phyloP scores from a whole-genome alignment of 2,113 vertebrate species.

The Cebus imitator region DNA sequence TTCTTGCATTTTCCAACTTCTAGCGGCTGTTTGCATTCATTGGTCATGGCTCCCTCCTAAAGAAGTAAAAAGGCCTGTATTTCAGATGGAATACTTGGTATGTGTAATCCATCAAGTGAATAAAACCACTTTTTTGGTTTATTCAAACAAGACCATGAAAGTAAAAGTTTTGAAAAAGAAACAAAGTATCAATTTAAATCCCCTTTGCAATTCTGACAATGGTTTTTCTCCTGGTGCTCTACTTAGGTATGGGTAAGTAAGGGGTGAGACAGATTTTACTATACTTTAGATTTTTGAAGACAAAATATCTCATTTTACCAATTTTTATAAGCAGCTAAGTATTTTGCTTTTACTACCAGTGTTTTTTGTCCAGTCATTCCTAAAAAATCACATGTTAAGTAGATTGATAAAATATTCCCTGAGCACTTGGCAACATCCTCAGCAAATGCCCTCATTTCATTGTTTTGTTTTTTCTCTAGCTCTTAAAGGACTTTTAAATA shows the following conservation, averaged over 20 bases:
- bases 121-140: not conserved
- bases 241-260: not conserved
- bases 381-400: no score
- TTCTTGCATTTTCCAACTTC: not conserved
- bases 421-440: not conserved
- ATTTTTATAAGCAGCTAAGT: not conserved
- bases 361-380: not conserved
- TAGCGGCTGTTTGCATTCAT: not conserved
- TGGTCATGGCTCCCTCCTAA: not conserved
- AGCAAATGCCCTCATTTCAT: not conserved
- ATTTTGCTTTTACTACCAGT: not conserved
- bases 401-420: not conserved
- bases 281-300: not conserved
- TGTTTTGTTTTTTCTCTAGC: not conserved
- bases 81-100: not conserved
- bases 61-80: not conserved
- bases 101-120: not conserved
- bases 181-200: not conserved
- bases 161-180: not conserved
- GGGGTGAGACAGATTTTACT: not conserved
- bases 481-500: not conserved
- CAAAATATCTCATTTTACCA: not conserved
- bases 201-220: not conserved
- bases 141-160: not conserved
- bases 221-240: not conserved